Percentiles rank a stretch among this genome's conserved stretches.
Conservation (phyloP, 2,797 vertebrate species). For the Halcyon leucocephala region DNA sequence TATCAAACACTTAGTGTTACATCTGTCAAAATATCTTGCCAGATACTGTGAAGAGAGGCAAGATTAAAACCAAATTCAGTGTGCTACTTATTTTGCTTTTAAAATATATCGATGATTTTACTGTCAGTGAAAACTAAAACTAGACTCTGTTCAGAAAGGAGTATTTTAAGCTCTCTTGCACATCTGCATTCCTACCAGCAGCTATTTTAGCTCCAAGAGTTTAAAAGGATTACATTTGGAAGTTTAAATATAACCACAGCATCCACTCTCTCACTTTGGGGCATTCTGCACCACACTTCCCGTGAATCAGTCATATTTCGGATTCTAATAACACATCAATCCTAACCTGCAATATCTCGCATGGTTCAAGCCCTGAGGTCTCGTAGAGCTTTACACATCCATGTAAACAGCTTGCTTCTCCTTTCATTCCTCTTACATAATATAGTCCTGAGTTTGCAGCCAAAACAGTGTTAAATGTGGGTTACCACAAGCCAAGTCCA, state of each 20-base stretch:
- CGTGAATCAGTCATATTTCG: background rate
- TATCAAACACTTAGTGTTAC: slow-evolving; percentile 1
- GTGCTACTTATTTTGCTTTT: slow-evolving; percentile 24
- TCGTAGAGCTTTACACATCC: background rate
- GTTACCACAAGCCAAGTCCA: background rate
- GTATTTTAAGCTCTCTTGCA: background rate
- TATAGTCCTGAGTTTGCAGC: background rate
- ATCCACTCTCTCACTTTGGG: background rate
- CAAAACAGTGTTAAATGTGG: background rate
- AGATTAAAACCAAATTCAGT: slow-evolving; percentile 26
- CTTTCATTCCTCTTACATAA: background rate
- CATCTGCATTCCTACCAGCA: background rate
- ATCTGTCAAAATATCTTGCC: slow-evolving; percentile 47
- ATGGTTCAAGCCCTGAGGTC: background rate
- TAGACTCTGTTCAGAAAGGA: background rate
- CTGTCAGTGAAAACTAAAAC: background rate
- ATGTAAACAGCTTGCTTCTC: background rate
- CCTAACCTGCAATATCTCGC: background rate
- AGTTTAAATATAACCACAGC: background rate
- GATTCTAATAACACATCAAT: background rate
- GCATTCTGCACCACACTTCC: background rate
- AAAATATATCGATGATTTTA: background rate
- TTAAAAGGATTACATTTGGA: background rate
- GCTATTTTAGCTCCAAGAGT: background rate
- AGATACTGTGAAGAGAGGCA: background rate